Evolutionary conservation across 2,113 vertebrate species (phyloP), one percentile per base, ranked within the genome.

Genomic region (Caranx melampygus): DNA sequence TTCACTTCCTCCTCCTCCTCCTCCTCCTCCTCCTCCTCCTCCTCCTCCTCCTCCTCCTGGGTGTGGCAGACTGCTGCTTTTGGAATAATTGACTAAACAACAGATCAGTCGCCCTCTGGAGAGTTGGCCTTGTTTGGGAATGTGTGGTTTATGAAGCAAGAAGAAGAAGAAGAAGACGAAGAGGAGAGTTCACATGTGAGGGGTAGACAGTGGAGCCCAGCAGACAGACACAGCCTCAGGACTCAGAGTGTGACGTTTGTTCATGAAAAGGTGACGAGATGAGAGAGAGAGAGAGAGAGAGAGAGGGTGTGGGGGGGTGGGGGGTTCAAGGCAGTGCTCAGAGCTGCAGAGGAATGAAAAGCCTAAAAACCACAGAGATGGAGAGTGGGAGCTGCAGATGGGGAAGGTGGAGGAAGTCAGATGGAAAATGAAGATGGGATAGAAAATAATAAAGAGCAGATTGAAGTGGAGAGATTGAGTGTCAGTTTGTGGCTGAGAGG

Each of bases 381-480:
- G 54, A 74, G 57, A 4, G 12, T 3, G 18, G 54, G 59, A 44
- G 78, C 78, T 51, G 44, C 0, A 81, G 55, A 84, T 82, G 65
- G 58, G 58, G 67, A 67, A 73, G 47, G 45, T 66, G 75, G 71
- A 71, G 55, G 64, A 76, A 66, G 71, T 81, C 31, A 44, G 76
- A 83, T 55, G 62, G 82, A 85, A 88, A 89, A 88, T 89, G 77
- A 90, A 81, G 83, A 90, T 42, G 81, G 63, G 73, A 74, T 70
- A 21, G 83, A 81, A 77, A 75, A 69, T 88, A 81, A 87, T 84
- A 16, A 49, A 73, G 63, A 58, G 40, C 21, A 81, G 83, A 86
- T 82, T 84, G 81, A 87, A 75, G 75, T 18, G 59, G 69, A 54
- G 63, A 68, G 74, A 79, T 70, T 79, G 72, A 73, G 67, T 61